These are phyloP conservation scores for Bradypodion ventrale DNA, from an alignment of 2,797 vertebrate species.

Conservation along the genomic window DNA sequence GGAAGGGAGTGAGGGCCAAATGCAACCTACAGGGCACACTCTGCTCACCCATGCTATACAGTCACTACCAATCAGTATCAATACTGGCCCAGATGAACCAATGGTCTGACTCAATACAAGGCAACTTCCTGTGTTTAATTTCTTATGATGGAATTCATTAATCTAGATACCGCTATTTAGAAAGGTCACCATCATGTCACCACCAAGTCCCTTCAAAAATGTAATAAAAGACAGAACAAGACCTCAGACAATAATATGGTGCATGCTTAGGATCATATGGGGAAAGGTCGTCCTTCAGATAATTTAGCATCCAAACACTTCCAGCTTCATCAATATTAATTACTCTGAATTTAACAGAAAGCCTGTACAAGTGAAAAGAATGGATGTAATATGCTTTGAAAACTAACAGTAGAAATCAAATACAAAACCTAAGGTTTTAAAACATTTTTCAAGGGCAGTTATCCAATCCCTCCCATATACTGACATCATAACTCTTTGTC, in stretches of 20 bases:
- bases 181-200: background rate
- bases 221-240: background rate
- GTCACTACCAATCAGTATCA: background rate
- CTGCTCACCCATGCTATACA: background rate
- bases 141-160: too few species aligned
- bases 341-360: background rate
- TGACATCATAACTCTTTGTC: too few species aligned
- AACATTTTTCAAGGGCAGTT: background rate
- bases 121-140: background rate
- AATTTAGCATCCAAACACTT: background rate
- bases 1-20: too few species aligned
- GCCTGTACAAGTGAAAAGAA: background rate
- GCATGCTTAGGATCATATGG: background rate
- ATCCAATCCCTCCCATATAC: too few species aligned
- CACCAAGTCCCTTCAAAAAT: background rate
- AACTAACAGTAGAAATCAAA: background rate
- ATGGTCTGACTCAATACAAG: background rate
- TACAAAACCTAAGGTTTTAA: background rate
- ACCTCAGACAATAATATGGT: background rate
- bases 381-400: background rate
- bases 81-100: background rate
- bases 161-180: background rate
- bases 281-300: background rate
- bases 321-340: background rate
- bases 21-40: too few species aligned